These are phyloP conservation scores for Harpagifer antarcticus DNA, from an alignment of 2,797 vertebrate species.

Conservation along the genomic window DNA sequence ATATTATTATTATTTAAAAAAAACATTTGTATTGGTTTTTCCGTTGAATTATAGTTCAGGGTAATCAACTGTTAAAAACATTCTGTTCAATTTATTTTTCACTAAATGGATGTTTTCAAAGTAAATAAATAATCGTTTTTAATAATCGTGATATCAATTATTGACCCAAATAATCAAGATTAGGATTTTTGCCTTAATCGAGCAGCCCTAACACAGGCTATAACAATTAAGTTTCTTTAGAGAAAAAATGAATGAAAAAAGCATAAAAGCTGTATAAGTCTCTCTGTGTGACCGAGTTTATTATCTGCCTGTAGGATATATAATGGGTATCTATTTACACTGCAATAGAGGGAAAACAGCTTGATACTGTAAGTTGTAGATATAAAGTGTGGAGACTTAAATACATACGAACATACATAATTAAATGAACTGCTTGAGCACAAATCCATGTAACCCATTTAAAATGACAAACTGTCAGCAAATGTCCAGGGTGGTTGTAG, in stretches of 20 bases:
- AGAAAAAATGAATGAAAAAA: slow-evolving; percentile 18
- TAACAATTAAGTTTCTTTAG: slow-evolving; percentile 1
- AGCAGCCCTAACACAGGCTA: not conserved
- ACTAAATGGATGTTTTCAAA: no score
- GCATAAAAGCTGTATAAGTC: slow-evolving; percentile 12
- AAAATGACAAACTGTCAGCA: slow-evolving; percentile 67
- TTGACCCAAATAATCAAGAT: no score
- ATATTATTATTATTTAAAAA: no score
- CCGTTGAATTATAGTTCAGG: no score
- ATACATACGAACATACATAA: slow-evolving; percentile 48
- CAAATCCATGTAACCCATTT: slow-evolving; percentile 51
- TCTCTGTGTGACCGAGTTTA: slow-evolving; percentile 9
- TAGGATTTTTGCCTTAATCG: no score
- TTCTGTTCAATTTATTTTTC: no score
- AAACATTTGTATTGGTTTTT: no score
- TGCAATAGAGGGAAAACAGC: slow-evolving; percentile 1
- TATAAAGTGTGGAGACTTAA: slow-evolving; percentile 13
- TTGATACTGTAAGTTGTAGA: slow-evolving; percentile 4
- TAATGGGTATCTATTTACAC: slow-evolving; percentile 18
- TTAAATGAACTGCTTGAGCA: slow-evolving; percentile 41
- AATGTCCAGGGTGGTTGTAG: slow-evolving; percentile 52
- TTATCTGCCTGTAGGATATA: slow-evolving; percentile 14
- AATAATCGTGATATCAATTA: no score
- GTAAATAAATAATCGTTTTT: no score
- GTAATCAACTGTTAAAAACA: no score